Evolutionary conservation across 1,140 invertebrate genomes (phyloP).

Genomic region (Tribolium madens): DNA sequence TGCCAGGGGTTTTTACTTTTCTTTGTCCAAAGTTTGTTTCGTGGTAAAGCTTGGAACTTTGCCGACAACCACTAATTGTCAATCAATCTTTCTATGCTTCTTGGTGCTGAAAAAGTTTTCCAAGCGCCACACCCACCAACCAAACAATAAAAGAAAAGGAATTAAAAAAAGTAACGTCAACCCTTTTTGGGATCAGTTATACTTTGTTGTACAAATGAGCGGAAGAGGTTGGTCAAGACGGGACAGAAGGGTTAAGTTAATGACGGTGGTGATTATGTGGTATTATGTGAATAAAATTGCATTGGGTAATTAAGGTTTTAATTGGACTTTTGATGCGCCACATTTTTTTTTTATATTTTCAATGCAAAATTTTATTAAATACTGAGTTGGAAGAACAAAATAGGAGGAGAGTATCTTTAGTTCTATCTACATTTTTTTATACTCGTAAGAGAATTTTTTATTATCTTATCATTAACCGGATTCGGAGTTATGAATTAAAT

Average conservation of each 20-base stretch:
- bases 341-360: too few relatives aligned
- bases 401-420: background rate
- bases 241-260: constrained; percentile 11
- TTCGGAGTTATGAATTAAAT: background rate
- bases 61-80: background rate
- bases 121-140: background rate
- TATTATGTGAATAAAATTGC: constrained; percentile 15
- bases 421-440: background rate
- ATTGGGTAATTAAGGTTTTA: background rate
- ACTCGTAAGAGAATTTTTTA: background rate
- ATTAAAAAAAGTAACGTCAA: background rate
- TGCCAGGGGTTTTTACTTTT: too few relatives aligned
- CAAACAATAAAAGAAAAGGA: background rate
- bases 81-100: background rate
- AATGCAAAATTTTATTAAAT: background rate
- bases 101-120: background rate
- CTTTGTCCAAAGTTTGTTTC: too few relatives aligned
- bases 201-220: background rate
- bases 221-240: constrained; percentile 13
- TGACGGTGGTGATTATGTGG: constrained; percentile 19
- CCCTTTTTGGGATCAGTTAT: background rate
- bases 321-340: background rate
- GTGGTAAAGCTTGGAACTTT: background rate
- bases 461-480: background rate
- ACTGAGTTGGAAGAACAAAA: background rate